phyloP scores from a whole-genome alignment of 2,888 invertebrate genomes.

The Halocaridina rubra region DNA sequence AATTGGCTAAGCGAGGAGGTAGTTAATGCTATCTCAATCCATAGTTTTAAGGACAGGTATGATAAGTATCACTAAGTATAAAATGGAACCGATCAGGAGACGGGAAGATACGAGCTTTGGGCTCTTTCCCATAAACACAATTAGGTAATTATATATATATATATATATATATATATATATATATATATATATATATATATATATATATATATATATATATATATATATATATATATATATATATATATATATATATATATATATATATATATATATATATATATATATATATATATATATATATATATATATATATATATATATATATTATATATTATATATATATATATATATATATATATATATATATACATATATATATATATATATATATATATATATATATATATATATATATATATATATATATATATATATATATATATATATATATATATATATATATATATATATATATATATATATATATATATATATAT shows the following conservation, averaged over 20 bases:
- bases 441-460: background rate
- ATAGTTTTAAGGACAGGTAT: too few relatives aligned
- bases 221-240: background rate
- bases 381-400: constrained; percentile 6
- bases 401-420: background rate
- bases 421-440: background rate
- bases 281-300: background rate
- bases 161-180: background rate
- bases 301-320: background rate
- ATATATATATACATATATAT: constrained; percentile 10
- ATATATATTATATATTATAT: background rate
- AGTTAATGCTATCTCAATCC: too few relatives aligned
- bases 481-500: background rate
- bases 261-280: background rate
- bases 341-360: constrained; percentile 3
- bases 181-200: background rate
- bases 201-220: background rate
- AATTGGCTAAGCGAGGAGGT: too few relatives aligned
- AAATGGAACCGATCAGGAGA: too few relatives aligned
- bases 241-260: background rate
- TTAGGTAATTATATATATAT: background rate
- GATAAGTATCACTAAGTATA: too few relatives aligned
- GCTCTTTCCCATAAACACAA: too few relatives aligned
- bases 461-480: background rate
- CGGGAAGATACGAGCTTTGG: too few relatives aligned